phyloP scores from a whole-genome alignment of 2,888 invertebrate genomes.

The Eupithecia dodoneata region DNA sequence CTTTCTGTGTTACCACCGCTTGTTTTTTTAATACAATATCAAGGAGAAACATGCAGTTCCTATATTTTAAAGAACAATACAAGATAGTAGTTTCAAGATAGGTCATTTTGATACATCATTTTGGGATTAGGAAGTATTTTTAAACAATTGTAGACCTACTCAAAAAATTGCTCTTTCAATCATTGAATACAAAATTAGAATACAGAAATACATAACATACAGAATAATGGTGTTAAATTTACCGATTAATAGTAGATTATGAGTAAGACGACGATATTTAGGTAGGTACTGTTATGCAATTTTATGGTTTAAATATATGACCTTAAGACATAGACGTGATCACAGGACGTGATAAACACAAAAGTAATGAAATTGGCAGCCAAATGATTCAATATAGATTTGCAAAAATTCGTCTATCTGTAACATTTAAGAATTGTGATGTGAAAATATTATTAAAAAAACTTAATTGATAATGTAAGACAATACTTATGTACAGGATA shows the following conservation, averaged over 20 bases:
- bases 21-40: slow-evolving; percentile 48
- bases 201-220: neutral
- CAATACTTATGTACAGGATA: slow-evolving; percentile 30
- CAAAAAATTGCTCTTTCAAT: neutral
- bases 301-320: neutral
- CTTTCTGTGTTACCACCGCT: slow-evolving; percentile 56
- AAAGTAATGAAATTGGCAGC: neutral
- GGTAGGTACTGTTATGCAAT: neutral
- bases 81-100: slow-evolving; percentile 10
- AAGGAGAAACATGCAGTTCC: slow-evolving; percentile 21
- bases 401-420: neutral
- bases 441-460: neutral
- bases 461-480: slow-evolving; percentile 9
- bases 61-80: neutral
- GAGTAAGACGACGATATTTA: neutral
- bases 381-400: neutral
- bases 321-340: neutral
- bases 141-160: neutral
- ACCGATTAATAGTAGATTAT: neutral
- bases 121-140: slow-evolving; percentile 1
- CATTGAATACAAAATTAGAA: neutral
- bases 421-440: neutral
- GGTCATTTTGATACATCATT: neutral
- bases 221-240: neutral
- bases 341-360: neutral